Conservation (phyloP, 2,797 vertebrate genomes). For the Pogoniulus pusillus region DNA sequence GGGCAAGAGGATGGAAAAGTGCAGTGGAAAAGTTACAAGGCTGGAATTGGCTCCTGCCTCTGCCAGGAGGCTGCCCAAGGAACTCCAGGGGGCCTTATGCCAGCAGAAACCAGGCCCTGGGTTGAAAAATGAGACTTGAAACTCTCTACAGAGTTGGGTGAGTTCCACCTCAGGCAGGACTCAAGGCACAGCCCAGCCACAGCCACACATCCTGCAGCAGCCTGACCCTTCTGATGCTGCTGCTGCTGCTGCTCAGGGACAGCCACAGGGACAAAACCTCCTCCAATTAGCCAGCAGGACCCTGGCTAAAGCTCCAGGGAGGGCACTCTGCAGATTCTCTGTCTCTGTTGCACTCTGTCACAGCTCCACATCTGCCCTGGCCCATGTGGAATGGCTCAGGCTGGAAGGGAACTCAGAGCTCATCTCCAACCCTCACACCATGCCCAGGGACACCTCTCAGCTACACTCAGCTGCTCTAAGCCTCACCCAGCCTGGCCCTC, state of each 20-base stretch:
- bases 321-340: too few species aligned
- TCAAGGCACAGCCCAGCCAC: background rate
- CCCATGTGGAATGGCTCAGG: too few species aligned
- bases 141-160: too few species aligned
- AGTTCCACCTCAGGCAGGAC: background rate
- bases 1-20: background rate
- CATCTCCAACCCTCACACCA: too few species aligned
- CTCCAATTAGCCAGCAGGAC: background rate
- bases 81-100: background rate
- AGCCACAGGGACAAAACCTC: background rate
- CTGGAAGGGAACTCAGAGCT: too few species aligned
- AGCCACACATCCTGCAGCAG: rapidly evolving
- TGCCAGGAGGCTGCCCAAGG: background rate
- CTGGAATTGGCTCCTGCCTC: background rate
- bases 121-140: background rate
- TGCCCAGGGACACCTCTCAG: too few species aligned
- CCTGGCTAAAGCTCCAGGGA: rapidly evolving
- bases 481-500: too few species aligned
- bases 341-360: too few species aligned
- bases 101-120: background rate
- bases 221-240: background rate
- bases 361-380: too few species aligned
- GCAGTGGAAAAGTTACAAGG: background rate
- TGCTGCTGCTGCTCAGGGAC: rapidly evolving
- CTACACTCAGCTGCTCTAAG: too few species aligned